Evolutionary conservation across 1,140 invertebrate species (phyloP).

Genomic region (Brachionus asplanchnoidis): DNA sequence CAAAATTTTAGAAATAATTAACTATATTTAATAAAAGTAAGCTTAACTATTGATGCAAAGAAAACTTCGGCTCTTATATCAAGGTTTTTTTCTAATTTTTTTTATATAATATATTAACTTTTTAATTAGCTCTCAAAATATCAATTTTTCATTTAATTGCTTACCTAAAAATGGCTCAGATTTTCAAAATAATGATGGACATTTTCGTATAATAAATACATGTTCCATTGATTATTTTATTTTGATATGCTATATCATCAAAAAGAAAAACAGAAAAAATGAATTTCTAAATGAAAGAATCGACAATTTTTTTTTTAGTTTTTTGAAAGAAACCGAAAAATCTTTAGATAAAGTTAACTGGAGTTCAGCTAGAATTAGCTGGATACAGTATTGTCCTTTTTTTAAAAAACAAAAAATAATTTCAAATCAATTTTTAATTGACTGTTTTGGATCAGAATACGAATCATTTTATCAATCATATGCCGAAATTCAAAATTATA

Average conservation of each 20-base stretch:
- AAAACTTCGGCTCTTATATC: neutral
- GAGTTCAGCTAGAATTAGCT: neutral
- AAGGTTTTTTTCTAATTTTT: neutral
- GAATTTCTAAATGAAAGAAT: neutral
- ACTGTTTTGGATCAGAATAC: too few relatives aligned
- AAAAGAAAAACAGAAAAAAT: neutral
- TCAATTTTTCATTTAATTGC: neutral
- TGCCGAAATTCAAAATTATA: too few relatives aligned
- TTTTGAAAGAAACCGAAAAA: neutral
- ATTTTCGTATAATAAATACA: constrained; percentile 7
- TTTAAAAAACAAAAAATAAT: too few relatives aligned
- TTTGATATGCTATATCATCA: neutral
- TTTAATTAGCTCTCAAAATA: neutral
- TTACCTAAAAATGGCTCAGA: constrained; percentile 26
- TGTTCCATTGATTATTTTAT: constrained; percentile 22
- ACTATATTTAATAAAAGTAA: too few relatives aligned
- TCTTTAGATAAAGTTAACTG: neutral
- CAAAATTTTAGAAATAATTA: too few relatives aligned
- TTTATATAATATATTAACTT: neutral
- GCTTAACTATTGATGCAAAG: neutral
- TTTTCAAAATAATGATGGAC: neutral
- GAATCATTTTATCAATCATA: too few relatives aligned
- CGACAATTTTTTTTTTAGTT: too few relatives aligned
- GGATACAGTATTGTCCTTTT: too few relatives aligned
- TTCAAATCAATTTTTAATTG: too few relatives aligned